Evolutionary conservation across 1,140 invertebrate species (phyloP), one percentile per base, ranked within the genome.

Genomic region (Meloidogyne hapla): DNA sequence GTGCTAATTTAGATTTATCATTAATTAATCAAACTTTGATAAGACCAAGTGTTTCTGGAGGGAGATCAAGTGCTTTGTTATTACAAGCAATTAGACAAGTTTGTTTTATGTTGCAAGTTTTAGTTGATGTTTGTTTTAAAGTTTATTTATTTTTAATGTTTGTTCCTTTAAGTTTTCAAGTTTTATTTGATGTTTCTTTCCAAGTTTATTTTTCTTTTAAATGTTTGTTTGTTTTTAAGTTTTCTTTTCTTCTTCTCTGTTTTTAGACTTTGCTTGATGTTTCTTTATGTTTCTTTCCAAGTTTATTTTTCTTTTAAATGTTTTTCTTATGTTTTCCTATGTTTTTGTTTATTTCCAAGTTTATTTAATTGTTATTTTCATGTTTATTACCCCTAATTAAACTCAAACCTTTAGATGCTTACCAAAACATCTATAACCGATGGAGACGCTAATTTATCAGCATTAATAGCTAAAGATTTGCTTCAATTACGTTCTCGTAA

Each of bases 61-160:
- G 28, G 8, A 73, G 82, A 25, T 69, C 71, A n/a, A 84, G 67
- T 69, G 83, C 82, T n/a, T 56, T 83, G 2, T 63, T 83, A 4
- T 74, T 83, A 13, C 82, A 83, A 66, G 83, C 82, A 9, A 77
- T 83, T 10, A 62, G 81, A 75, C 81, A 85, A 74, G 78, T 84
- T 15, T n/a, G 21, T 40, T 23, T 18, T 26, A 21, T 40, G 62
- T n/a, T 26, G 15, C 15, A 33, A 18, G 13, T 25, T 3, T 70
- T 26, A n/a, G 42, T 69, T 45, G n/a, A n/a, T 21, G 68, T 69
- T 26, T 69, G 12, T 23, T 56, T 38, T 0, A 10, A 45, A 15
- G 33, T 45, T 26, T 56, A 6, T 21, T 26, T 33, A 69, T 40
- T 69, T 33, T 8, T 21, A 2, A 18, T 48, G 45, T 48, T 48